Evolutionary conservation across 2,113 vertebrate genomes (phyloP), one percentile per base, ranked within the genome.

Genomic region (Pollimyrus isidori): DNA sequence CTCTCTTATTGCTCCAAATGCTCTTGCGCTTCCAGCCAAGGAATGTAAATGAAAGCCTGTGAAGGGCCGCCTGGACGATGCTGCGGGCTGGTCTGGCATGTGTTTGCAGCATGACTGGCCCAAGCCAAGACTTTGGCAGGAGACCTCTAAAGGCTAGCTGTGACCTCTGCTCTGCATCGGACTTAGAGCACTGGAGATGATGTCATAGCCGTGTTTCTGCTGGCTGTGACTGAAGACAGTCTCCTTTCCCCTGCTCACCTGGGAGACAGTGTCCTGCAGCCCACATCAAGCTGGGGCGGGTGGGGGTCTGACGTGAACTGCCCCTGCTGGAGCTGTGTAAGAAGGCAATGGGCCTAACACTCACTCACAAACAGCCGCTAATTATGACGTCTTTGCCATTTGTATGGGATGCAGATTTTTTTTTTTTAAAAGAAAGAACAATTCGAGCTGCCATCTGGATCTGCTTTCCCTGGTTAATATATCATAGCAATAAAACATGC

Each of bases 11-110:
- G 48, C 50, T 87, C 85, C 85, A 52, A 48, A 53, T 17, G 50
- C 85, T 26, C n/a, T 48, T 48, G 45, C 21, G 6, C 50, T 30
- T 35, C 17, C 85, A 50, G 84, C 49, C 84, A 86, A 86, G 84
- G 49, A 86, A 86, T 86, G 30, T 86, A 86, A 87, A 53, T 87
- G 85, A 87, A 87, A 53, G 85, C 85, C 49, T 35, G 85, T 21
- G 30, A 19, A 53, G 39, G 82, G 42, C 82, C 19, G 45, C 45
- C 23, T 48, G 82, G 82, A 84, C 21, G 82, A 84, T 48, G 17
- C 42, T 84, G 42, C 48, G 82, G 73, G 73, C 73, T 39, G 39
- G 45, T 84, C 82, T 84, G 82, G 82, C 82, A 84, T 23, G 82
- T 19, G 45, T 48, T 46, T 23, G 39, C 23, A 84, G 82, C 45